These are phyloP conservation scores for Helicoverpa armigera DNA, from an alignment of 1,140 invertebrate genomes.

Conservation along the genomic window DNA sequence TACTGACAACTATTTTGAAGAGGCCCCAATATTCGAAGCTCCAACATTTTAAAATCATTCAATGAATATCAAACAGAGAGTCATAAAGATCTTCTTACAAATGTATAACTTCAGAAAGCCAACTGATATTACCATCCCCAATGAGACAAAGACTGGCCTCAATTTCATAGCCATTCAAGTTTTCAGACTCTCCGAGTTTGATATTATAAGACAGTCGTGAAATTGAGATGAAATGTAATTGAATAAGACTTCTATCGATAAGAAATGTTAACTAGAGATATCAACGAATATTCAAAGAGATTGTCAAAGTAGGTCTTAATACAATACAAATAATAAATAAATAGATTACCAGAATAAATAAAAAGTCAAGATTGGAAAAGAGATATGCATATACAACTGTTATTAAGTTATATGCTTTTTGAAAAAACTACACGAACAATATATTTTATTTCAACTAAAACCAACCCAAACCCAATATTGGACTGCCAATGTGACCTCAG, in stretches of 20 bases:
- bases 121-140: constrained; percentile 7
- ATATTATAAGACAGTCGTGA: background rate
- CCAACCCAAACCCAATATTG: too few relatives aligned
- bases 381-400: too few relatives aligned
- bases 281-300: too few relatives aligned
- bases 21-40: background rate
- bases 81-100: background rate
- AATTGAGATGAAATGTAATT: constrained; percentile 14
- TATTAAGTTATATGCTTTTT: too few relatives aligned
- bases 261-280: background rate
- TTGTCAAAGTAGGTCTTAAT: too few relatives aligned
- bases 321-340: too few relatives aligned
- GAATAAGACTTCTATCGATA: background rate
- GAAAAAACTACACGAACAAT: too few relatives aligned
- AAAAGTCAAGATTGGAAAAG: too few relatives aligned
- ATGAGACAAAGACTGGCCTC: constrained; percentile 27
- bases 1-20: background rate
- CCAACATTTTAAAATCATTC: background rate
- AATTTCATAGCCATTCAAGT: constrained; percentile 22
- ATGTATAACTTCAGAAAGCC: background rate
- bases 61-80: background rate
- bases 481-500: too few relatives aligned
- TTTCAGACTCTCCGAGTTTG: background rate
- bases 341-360: background rate
- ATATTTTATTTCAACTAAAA: too few relatives aligned